Conservation (phyloP, 2,113 vertebrate genomes). For the Fulica atra region DNA sequence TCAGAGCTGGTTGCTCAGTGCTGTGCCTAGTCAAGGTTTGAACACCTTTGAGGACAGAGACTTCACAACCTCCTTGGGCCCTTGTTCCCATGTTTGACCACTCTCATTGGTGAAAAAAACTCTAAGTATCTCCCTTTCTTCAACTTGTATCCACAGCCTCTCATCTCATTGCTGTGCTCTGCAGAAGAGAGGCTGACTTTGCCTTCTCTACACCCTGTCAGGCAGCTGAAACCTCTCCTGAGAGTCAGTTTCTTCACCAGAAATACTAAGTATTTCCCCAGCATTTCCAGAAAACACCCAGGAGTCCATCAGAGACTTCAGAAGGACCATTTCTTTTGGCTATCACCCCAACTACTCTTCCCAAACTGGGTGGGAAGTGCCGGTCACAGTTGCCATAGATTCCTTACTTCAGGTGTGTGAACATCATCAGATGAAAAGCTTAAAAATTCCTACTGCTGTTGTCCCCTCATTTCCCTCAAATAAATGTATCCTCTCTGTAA, state of each 20-base stretch:
- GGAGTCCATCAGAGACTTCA: neutral
- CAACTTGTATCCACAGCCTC: neutral
- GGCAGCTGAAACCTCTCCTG: neutral
- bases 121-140: neutral
- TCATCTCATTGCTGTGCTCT: neutral
- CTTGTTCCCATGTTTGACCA: neutral
- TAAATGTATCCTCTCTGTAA: neutral
- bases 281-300: neutral
- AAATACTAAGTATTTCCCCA: neutral
- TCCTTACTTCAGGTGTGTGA: neutral
- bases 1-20: neutral
- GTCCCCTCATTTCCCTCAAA: neutral
- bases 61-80: neutral
- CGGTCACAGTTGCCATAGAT: neutral
- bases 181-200: neutral
- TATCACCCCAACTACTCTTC: fast-evolving
- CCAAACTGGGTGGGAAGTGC: neutral
- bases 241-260: neutral
- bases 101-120: neutral
- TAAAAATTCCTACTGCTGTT: neutral
- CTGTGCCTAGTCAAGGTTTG: neutral
- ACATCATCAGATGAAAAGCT: neutral
- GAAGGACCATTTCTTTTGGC: neutral
- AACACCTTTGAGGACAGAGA: neutral
- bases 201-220: neutral